Conservation (phyloP, 2,888 invertebrate genomes). For the Hypomecis punctinalis region DNA sequence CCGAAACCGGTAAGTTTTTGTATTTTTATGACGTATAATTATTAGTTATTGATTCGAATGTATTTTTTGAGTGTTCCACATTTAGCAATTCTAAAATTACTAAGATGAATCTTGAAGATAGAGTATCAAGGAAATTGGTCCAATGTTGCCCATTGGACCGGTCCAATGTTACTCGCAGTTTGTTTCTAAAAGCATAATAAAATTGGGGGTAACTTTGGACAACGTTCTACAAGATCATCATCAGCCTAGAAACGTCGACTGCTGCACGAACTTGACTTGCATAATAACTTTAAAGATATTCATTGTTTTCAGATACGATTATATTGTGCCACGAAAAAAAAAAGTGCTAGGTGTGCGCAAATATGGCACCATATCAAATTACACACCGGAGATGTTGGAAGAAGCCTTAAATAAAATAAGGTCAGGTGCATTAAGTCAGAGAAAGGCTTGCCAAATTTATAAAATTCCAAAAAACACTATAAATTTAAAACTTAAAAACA, state of each 20-base stretch:
- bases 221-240: slow-evolving; percentile 22
- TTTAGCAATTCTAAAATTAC: slow-evolving; percentile 18
- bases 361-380: slow-evolving; percentile 35
- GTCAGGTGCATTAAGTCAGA: slow-evolving; percentile 31
- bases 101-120: slow-evolving; percentile 19
- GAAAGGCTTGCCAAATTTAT: slow-evolving; percentile 27
- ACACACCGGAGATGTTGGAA: slow-evolving; percentile 28
- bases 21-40: slow-evolving; percentile 20
- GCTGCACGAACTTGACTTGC: too few species aligned
- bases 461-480: slow-evolving; percentile 30
- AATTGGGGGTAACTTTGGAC: slow-evolving; percentile 18
- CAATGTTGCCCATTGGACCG: slow-evolving; percentile 27
- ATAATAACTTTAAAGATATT: too few species aligned
- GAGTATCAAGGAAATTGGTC: slow-evolving; percentile 17
- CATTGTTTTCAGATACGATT: slow-evolving; percentile 5
- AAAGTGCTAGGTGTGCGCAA: slow-evolving; percentile 31
- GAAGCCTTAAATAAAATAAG: slow-evolving; percentile 33
- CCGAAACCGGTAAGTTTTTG: slow-evolving; percentile 16
- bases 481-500: slow-evolving; percentile 28
- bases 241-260: slow-evolving; percentile 27
- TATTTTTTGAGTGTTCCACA: neutral
- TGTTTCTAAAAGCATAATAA: slow-evolving; percentile 10
- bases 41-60: slow-evolving; percentile 13
- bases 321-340: slow-evolving; percentile 29
- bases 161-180: slow-evolving; percentile 23